Conservation (phyloP, 2,113 vertebrate genomes). For the Burhinus bistriatus region DNA sequence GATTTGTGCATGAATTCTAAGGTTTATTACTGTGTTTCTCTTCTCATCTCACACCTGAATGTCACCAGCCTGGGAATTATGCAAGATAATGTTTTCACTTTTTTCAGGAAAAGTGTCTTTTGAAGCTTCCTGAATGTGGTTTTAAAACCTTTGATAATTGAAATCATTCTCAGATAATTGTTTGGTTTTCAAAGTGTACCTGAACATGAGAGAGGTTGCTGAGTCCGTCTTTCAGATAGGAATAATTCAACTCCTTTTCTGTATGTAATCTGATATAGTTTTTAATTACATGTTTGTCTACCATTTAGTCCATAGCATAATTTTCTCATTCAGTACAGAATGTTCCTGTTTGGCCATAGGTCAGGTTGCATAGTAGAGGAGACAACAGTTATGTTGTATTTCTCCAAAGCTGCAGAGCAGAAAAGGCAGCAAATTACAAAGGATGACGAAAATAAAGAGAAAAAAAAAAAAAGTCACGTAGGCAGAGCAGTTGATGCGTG, state of each 20-base stretch:
- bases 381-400: background rate
- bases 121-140: background rate
- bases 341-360: background rate
- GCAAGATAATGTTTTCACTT: background rate
- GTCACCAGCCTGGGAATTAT: background rate
- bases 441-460: background rate
- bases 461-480: background rate
- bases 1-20: background rate
- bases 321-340: background rate
- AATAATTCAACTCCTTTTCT: background rate
- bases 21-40: background rate
- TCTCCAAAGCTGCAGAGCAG: background rate
- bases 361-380: background rate
- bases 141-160: background rate
- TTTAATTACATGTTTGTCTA: background rate
- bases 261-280: fast-evolving
- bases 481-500: background rate
- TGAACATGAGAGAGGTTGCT: background rate
- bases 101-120: background rate
- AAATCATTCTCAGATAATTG: background rate
- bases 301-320: background rate
- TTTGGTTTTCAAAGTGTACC: background rate
- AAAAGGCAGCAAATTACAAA: background rate
- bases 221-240: background rate
- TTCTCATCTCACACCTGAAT: background rate